Base-by-base conservation (phyloP, 30 jellyfish, hydroid and myxozoan species). In the Catostylus mosaicus region DNA sequence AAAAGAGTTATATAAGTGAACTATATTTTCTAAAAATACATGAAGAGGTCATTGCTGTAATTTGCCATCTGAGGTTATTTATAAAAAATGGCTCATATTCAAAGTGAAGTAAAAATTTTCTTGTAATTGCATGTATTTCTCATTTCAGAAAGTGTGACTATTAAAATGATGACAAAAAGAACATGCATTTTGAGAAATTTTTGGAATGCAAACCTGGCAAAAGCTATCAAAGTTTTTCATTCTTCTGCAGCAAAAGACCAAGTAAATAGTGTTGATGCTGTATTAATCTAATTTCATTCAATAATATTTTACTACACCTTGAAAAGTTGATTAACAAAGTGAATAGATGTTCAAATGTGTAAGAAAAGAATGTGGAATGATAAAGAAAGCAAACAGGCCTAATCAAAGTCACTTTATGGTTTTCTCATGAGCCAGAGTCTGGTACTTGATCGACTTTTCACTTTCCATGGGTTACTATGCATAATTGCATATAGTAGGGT, bases 181-280 rank as follows among this genome's bases (percentile, higher is more conserved):
- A 72, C 60, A 1, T 72, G 83, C 32, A 32, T 24, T 33, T 19
- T 72, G 19, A 45, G 32, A 30, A 11, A 51, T 11, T 46, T 72
- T 72, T 72, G 83, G 83, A 57, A 72, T 43, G 83, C 30, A 1
- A 31, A 48, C 31, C 66, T 72, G 24, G 14, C 69, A 29, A 68
- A 57, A 72, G 54, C 52, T 3, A 72, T 30, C 23, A 59, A 72
- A 72, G 22, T 47, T 30, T 32, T 47, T 34, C 11, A 45, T 45
- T 47, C 72, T 11, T 47, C 72, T 2, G 29, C 18, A 0, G 1
- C 29, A 19, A 36, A 57, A 46, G 8, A 46, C 19, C 69, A 48
- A 38, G 80, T 68, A 63, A 7, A 43, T 0, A 31, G 22, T 65
- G 30, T 14, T 23, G 30, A 11, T 37, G 22, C 16, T 18, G 47